phyloP scores from a whole-genome alignment of 2,888 invertebrate genomes.

The Drosophila maculinotata region DNA sequence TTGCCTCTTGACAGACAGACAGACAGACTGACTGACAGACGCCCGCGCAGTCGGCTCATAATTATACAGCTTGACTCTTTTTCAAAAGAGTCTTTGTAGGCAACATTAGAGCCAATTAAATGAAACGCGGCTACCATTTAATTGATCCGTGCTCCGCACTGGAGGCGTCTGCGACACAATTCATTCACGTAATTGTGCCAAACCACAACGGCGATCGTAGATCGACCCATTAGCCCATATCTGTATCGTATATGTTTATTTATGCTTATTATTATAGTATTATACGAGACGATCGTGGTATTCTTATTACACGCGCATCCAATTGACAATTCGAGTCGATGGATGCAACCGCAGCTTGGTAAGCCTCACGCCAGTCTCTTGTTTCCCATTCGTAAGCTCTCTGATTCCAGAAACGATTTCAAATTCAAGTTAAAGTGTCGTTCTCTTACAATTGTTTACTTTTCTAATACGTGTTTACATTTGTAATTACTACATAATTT shows the following conservation, averaged over 20 bases:
- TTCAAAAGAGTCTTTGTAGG: constrained; percentile 18
- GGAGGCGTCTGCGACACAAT: constrained; percentile 50
- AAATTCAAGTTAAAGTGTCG: background rate
- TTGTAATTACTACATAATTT: no score
- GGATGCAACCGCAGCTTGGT: constrained; percentile 60
- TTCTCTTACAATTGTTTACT: constrained; percentile 3
- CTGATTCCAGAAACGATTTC: constrained; percentile 13
- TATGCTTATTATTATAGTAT: constrained; percentile 12
- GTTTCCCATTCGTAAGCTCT: constrained; percentile 36
- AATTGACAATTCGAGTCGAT: constrained; percentile 27
- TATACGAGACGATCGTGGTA: constrained; percentile 26
- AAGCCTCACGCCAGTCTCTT: constrained; percentile 23
- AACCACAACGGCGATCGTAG: constrained; percentile 35
- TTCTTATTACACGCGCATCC: constrained; percentile 15
- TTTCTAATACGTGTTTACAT: no score
- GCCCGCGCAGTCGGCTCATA: constrained; percentile 49
- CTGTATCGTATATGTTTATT: constrained; percentile 41
- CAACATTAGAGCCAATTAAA: constrained; percentile 70
- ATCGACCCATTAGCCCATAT: constrained; percentile 67
- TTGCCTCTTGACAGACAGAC: constrained; percentile 10
- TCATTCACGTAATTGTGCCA: constrained; percentile 59
- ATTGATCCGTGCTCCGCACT: constrained; percentile 51
- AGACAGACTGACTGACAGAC: constrained; percentile 11
- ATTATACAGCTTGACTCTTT: constrained; percentile 23
- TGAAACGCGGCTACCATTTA: constrained; percentile 67